phyloP scores from a whole-genome alignment of 2,888 invertebrate genomes.

The Yponomeuta evonymella region DNA sequence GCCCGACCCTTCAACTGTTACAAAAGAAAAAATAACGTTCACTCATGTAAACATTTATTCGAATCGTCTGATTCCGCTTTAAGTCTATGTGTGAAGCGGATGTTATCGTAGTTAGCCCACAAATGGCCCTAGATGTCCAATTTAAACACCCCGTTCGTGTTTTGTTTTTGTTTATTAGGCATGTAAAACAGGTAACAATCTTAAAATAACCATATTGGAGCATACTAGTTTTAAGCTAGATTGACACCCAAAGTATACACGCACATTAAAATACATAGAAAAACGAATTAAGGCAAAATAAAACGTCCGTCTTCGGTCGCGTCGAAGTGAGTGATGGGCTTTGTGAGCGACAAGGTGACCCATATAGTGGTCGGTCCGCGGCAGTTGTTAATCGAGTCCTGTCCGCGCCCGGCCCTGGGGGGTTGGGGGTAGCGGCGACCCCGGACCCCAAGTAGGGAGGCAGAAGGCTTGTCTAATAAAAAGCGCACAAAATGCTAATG shows the following conservation, averaged over 20 bases:
- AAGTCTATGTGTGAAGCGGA: no score
- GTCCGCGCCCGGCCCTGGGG: not conserved
- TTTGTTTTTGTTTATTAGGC: no score
- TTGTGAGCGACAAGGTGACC: not conserved
- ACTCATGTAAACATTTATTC: no score
- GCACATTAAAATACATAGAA: no score
- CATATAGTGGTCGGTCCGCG: slow-evolving; percentile 3
- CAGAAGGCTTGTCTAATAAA: not conserved
- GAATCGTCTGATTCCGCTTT: no score
- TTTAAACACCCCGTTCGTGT: not conserved
- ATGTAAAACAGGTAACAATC: no score
- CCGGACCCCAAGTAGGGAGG: not conserved
- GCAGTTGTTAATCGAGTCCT: slow-evolving; percentile 10
- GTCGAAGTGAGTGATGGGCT: not conserved
- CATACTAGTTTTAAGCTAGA: no score
- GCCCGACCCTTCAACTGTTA: no score
- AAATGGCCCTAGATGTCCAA: slow-evolving; percentile 4
- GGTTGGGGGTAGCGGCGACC: not conserved
- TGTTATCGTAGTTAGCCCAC: not conserved
- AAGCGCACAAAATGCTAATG: not conserved
- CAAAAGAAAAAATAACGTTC: no score
- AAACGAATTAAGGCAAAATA: not conserved
- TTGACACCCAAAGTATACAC: no score
- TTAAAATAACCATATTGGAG: no score
- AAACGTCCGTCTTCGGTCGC: not conserved